phyloP scores from a whole-genome alignment of 2,888 invertebrate genomes.

The Anthoptus insignis region DNA sequence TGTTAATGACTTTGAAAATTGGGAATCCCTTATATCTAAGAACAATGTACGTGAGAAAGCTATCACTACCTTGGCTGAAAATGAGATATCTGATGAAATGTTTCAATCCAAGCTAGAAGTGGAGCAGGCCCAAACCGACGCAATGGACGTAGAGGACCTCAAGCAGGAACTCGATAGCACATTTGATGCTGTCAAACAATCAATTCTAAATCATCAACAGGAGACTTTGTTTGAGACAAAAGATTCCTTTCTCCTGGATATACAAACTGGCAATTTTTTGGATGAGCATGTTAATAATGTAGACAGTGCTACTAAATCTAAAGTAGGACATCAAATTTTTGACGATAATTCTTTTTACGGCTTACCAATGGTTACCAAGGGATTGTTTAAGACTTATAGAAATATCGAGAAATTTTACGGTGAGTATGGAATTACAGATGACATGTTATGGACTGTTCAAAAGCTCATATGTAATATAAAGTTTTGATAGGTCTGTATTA shows the following conservation, averaged over 20 bases:
- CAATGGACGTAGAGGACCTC: constrained; percentile 55
- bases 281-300: constrained; percentile 46
- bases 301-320: constrained; percentile 47
- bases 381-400: constrained; percentile 91
- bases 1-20: constrained; percentile 55
- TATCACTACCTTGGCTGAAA: constrained; percentile 2
- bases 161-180: constrained; percentile 68
- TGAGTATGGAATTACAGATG: constrained; percentile 67
- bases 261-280: constrained; percentile 65
- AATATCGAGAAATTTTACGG: constrained; percentile 95
- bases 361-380: constrained; percentile 90
- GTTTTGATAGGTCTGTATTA: too few relatives aligned
- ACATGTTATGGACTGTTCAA: too few relatives aligned
- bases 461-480: too few relatives aligned
- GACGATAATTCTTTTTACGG: constrained; percentile 89
- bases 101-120: constrained; percentile 64
- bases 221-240: constrained; percentile 69
- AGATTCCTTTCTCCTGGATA: constrained; percentile 76
- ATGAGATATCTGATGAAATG: constrained; percentile 70
- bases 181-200: constrained; percentile 84
- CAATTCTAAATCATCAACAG: constrained; percentile 63
- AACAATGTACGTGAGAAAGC: constrained; percentile 35
- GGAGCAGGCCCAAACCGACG: constrained; percentile 48
- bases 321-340: constrained; percentile 34
- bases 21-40: constrained; percentile 60